Percentiles rank a stretch among this genome's conserved stretches.
Evolutionary conservation across 2,797 vertebrate genomes (phyloP).

Genomic region (Sebastes jordani): DNA sequence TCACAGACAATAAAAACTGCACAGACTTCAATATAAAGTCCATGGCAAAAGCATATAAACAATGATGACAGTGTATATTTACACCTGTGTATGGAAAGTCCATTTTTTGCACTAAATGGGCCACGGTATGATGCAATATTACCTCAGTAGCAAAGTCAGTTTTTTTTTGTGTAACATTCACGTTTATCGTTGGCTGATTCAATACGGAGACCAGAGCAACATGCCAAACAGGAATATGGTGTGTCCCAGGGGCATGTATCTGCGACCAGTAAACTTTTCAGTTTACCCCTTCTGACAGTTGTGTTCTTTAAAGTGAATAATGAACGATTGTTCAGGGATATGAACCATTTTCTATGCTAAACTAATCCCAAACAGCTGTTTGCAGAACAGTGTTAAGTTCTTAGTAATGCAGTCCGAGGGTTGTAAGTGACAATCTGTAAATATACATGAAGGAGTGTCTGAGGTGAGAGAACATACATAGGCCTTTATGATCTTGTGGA

Average conservation of each 20-base stretch:
- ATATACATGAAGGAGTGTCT: background rate
- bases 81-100: slow-evolving; percentile 29
- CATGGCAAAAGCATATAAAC: slow-evolving; percentile 23
- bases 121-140: slow-evolving; percentile 51
- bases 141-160: slow-evolving; percentile 11
- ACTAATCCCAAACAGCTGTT: background rate
- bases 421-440: background rate
- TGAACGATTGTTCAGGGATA: background rate
- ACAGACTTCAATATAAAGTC: background rate
- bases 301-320: slow-evolving; percentile 7
- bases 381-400: background rate
- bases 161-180: slow-evolving; percentile 8
- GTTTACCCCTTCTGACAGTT: slow-evolving; percentile 11
- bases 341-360: background rate
- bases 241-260: background rate
- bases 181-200: slow-evolving; percentile 14
- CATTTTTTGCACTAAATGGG: slow-evolving; percentile 30
- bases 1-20: background rate
- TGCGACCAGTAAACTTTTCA: background rate
- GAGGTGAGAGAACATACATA: background rate
- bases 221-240: slow-evolving; percentile 9
- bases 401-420: background rate
- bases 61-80: slow-evolving; percentile 38
- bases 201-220: slow-evolving; percentile 2
- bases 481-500: background rate